A percentile compares a stretch with the other conserved stretches of the same genome.
Conservation (phyloP, 2,113 vertebrate species). For the Gambusia holbrooki region DNA sequence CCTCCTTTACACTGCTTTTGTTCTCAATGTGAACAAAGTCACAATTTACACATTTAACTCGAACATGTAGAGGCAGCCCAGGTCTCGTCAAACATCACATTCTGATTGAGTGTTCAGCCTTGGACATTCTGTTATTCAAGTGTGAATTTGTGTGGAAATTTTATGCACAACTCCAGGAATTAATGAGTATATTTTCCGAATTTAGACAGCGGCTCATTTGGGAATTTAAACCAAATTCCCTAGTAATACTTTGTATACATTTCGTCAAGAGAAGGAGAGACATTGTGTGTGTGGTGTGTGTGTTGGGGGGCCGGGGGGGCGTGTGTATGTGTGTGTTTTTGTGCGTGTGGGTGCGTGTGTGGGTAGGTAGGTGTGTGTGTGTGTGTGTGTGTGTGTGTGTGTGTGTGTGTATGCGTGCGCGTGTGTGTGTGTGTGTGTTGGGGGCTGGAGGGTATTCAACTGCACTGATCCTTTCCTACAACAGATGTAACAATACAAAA, state of each 20-base stretch:
- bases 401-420: neutral
- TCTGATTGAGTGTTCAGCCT: slow-evolving; percentile 83
- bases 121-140: slow-evolving; percentile 39
- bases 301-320: no score
- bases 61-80: slow-evolving; percentile 73
- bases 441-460: neutral
- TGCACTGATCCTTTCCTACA: slow-evolving; percentile 42
- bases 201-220: slow-evolving; percentile 9
- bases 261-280: no score
- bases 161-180: slow-evolving; percentile 58
- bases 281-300: neutral
- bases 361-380: neutral
- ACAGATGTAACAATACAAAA: slow-evolving; percentile 53
- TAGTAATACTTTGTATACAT: no score
- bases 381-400: no score
- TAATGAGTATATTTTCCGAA: slow-evolving; percentile 9
- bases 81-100: slow-evolving; percentile 80
- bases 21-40: slow-evolving; percentile 46
- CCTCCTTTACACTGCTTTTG: slow-evolving; percentile 48
- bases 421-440: neutral
- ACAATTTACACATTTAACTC: slow-evolving; percentile 51
- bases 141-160: slow-evolving; percentile 8
- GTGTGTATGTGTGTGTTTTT: no score
- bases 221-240: slow-evolving; percentile 2
- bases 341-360: neutral